Evolutionary conservation across 2,113 vertebrate genomes (phyloP).

Genomic region (Coracopsis vasa): DNA sequence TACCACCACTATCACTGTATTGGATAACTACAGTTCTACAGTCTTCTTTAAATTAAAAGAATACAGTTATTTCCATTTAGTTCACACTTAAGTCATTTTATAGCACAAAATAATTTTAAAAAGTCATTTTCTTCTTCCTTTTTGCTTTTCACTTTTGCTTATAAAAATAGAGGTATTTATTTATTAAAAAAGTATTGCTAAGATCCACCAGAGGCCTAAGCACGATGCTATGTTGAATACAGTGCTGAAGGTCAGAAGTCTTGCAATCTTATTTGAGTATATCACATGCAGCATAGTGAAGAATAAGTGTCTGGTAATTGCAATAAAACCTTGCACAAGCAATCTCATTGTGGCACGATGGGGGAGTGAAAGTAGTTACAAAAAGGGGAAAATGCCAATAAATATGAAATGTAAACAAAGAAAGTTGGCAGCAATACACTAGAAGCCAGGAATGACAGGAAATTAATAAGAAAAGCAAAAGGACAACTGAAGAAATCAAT

Average conservation of each 20-base stretch:
- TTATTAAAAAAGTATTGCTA: neutral
- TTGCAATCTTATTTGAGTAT: neutral
- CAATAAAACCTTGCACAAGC: neutral
- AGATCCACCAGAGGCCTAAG: neutral
- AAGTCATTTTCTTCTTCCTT: neutral
- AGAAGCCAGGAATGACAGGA: conserved; percentile 1
- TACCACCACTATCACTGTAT: neutral
- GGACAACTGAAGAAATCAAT: conserved; percentile 46
- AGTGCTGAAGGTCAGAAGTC: neutral
- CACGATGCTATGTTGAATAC: neutral
- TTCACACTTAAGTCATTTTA: neutral
- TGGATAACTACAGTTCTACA: neutral
- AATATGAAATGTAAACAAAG: neutral
- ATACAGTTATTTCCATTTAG: neutral
- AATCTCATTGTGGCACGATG: neutral
- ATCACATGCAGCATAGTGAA: neutral
- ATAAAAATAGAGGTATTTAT: neutral
- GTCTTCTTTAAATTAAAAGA: neutral
- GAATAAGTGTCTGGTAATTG: neutral
- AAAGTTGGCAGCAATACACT: neutral
- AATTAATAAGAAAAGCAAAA: conserved; percentile 44
- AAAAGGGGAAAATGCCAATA: neutral
- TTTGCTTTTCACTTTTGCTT: neutral
- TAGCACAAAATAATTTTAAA: neutral
- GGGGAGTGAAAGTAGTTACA: neutral